Evolutionary conservation across 2,888 invertebrate genomes (phyloP), one percentile per base, ranked within the genome.

Genomic region (Gortyna flavago): DNA sequence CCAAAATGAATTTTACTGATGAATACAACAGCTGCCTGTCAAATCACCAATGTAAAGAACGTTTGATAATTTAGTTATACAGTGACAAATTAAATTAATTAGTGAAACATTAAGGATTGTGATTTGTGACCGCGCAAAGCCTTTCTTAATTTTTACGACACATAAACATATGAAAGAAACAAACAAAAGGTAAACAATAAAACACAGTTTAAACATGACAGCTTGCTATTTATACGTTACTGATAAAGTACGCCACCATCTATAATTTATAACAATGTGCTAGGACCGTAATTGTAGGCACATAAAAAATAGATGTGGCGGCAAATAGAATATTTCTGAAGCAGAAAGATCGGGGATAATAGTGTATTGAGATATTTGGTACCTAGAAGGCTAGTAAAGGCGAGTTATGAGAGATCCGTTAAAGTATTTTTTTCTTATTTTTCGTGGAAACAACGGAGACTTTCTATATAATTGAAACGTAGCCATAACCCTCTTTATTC

Each of bases 271-370:
- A 41, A 78, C 77, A 80, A 62, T 81, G 73, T 70, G 69, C 32
- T 73, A 35, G 69, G 54, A n/a, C 32, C 21, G 9, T 68, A 54
- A 65, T 65, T 61, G 57, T 64, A 65, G 35, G 32, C 41, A 66
- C 16, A 84, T 69, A 71, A 44, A 83, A 77, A 67, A 35, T 41
- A 44, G 21, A 72, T 73, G 32, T 35, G 41, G 57, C 57, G 57
- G 73, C 84, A 82, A 82, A 79, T 79, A 62, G 25, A 67, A 74
- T 74, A 62, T 79, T 66, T 62, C n/a, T 62, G 48, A 79, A 66
- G 48, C 61, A 62, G 41, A 79, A 67, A 61, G 48, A 66, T 78
- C n/a, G 29, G 5, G 70, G 72, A 78, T 77, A 69, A 69, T 65
- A 81, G 48, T 61, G 65, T 78, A 83, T 72, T 83, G 81, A 59